Percentiles rank a stretch among this genome's conserved stretches.
Conservation (phyloP, 1,140 invertebrate species). For the Nilaparvata lugens region DNA sequence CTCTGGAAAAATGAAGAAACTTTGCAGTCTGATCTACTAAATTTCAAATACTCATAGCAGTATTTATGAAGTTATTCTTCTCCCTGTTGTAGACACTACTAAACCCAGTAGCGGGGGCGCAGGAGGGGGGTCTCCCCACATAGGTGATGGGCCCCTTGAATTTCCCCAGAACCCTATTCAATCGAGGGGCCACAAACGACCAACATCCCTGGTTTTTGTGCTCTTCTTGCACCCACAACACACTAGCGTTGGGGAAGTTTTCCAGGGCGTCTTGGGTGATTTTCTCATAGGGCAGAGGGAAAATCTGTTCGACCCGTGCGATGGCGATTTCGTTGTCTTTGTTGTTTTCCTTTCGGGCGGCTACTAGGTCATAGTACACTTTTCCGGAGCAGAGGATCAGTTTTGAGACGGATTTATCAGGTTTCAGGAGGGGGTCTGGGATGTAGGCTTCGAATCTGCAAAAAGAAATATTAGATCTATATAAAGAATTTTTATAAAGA, state of each 20-base stretch:
- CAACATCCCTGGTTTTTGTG: constrained; percentile 78
- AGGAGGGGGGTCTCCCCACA: constrained; percentile 35
- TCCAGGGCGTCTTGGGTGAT: constrained; percentile 50
- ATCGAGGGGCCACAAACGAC: constrained; percentile 45
- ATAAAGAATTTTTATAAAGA: too few species aligned
- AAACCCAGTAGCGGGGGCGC: constrained; percentile 41
- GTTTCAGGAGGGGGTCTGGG: constrained; percentile 61
- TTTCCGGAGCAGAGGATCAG: constrained; percentile 72
- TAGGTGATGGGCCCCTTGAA: constrained; percentile 31
- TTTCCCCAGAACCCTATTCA: constrained; percentile 34
- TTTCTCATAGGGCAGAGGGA: constrained; percentile 78
- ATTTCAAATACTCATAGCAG: neutral
- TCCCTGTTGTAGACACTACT: constrained; percentile 37
- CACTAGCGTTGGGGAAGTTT: constrained; percentile 60
- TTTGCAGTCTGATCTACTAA: neutral
- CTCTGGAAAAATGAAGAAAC: too few species aligned
- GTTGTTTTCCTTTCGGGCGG: constrained; percentile 52
- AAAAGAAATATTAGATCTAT: neutral
- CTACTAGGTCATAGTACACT: constrained; percentile 72
- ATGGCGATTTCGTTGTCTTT: constrained; percentile 64
- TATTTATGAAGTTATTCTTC: constrained; percentile 24
- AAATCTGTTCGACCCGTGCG: constrained; percentile 68
- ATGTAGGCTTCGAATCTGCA: constrained; percentile 70
- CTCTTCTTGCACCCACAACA: constrained; percentile 78
- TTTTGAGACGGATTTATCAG: constrained; percentile 49